Evolutionary conservation across 2,888 invertebrate genomes (phyloP).

Genomic region (Leucophenga montana): DNA sequence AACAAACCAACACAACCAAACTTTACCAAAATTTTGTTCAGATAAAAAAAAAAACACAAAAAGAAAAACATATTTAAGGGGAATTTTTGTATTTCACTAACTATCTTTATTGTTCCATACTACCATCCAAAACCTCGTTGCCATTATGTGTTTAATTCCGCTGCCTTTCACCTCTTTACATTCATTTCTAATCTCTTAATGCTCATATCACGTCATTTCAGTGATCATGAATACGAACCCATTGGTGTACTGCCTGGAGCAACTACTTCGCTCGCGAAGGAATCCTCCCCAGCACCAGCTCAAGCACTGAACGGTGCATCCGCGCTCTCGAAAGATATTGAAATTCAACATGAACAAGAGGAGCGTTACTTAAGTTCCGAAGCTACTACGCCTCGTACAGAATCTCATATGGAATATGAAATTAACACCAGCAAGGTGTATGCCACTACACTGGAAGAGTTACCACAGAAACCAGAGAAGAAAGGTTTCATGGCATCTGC

Average conservation of each 20-base stretch:
- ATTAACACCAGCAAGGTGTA: conserved; percentile 81
- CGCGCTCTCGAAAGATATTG: conserved; percentile 34
- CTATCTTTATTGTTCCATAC: conserved; percentile 46
- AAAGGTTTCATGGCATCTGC: conserved; percentile 75
- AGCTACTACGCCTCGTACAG: conserved; percentile 75
- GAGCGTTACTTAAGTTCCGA: conserved; percentile 78
- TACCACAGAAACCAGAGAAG: conserved; percentile 77
- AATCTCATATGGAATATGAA: conserved; percentile 79
- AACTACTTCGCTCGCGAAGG: conserved; percentile 45
- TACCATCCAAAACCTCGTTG: conserved; percentile 8
- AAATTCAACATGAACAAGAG: conserved; percentile 74
- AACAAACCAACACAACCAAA: conserved; percentile 13
- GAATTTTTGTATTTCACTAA: conserved; percentile 51
- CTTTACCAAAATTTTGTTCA: conserved; percentile 1
- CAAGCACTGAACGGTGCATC: conserved; percentile 17
- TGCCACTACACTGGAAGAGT: conserved; percentile 79
- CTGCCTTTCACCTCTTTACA: neutral
- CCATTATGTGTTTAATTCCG: conserved; percentile 10
- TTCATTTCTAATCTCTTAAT: conserved; percentile 4
- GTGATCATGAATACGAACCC: conserved; percentile 95
- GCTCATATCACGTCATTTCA: conserved; percentile 69
- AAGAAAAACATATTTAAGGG: conserved; percentile 31
- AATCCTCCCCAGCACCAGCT: conserved; percentile 49
- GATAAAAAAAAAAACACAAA: neutral
- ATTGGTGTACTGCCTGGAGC: conserved; percentile 79